Percentiles rank a stretch among this genome's conserved stretches.
Evolutionary conservation across 2,888 invertebrate species (phyloP).

Genomic region (Smittia aterrima): DNA sequence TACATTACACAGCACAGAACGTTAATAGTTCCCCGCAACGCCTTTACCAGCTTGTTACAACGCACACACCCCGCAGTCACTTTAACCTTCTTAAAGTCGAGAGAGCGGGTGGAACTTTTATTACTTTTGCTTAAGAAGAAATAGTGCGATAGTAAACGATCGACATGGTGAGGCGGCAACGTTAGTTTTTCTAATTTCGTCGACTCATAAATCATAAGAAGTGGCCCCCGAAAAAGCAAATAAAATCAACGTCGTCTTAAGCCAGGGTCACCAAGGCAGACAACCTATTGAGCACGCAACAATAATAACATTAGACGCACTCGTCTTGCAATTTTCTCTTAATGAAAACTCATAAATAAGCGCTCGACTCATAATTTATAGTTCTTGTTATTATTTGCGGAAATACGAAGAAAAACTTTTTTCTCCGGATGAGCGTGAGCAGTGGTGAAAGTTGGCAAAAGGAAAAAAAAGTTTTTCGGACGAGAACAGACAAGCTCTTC

Average conservation of each 20-base stretch:
- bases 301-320: slow-evolving; percentile 28
- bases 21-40: neutral
- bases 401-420: neutral
- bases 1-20: neutral
- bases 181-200: slow-evolving; percentile 2
- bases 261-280: slow-evolving; percentile 14
- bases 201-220: slow-evolving; percentile 26
- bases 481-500: neutral
- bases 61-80: no score
- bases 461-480: neutral
- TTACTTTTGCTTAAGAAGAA: no score
- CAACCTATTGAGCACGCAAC: neutral
- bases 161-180: no score
- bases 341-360: slow-evolving; percentile 32
- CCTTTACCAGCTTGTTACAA: no score
- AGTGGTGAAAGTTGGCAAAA: no score
- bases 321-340: slow-evolving; percentile 16
- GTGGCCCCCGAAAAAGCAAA: no score
- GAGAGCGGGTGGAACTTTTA: no score
- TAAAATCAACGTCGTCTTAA: neutral
- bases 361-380: slow-evolving; percentile 12
- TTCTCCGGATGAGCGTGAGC: neutral
- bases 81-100: no score
- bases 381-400: slow-evolving; percentile 26
- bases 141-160: no score